These are phyloP conservation scores for Loriculus beryllinus DNA, from an alignment of 2,797 vertebrate genomes.

Conservation along the genomic window DNA sequence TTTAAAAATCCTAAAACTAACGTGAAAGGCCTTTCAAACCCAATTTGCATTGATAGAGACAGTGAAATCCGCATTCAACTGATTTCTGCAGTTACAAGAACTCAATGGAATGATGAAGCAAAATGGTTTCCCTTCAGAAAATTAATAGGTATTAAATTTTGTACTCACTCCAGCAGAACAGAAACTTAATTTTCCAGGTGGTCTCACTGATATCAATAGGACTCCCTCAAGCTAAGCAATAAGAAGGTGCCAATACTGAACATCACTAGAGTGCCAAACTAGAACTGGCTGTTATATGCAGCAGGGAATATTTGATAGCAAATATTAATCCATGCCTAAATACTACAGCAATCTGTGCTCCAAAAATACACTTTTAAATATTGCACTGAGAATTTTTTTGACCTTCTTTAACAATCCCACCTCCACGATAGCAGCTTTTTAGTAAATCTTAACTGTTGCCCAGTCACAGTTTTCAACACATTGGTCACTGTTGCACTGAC, in stretches of 20 bases:
- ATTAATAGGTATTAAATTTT: slow-evolving; percentile 9
- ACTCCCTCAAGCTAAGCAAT: not conserved
- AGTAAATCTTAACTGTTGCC: not conserved
- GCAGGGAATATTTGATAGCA: not conserved
- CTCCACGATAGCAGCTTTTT: not conserved
- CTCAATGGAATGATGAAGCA: not conserved
- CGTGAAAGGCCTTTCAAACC: not conserved
- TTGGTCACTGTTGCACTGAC: not conserved
- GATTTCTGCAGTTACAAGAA: not conserved
- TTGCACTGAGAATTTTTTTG: not conserved
- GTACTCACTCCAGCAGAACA: not conserved
- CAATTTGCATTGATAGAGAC: not conserved
- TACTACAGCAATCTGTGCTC: not conserved
- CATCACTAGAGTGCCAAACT: not conserved
- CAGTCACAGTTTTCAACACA: not conserved
- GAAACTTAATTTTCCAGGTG: slow-evolving; percentile 36
- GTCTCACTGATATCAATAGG: not conserved
- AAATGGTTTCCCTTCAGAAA: not conserved
- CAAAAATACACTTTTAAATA: not conserved
- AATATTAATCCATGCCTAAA: slow-evolving; percentile 18
- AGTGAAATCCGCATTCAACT: not conserved
- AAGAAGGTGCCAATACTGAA: not conserved
- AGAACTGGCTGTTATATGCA: not conserved
- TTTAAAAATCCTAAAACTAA: slow-evolving; percentile 8
- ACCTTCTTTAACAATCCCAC: not conserved